Evolutionary conservation across 2,797 vertebrate genomes (phyloP).

Genomic region (Rhinophrynus dorsalis): DNA sequence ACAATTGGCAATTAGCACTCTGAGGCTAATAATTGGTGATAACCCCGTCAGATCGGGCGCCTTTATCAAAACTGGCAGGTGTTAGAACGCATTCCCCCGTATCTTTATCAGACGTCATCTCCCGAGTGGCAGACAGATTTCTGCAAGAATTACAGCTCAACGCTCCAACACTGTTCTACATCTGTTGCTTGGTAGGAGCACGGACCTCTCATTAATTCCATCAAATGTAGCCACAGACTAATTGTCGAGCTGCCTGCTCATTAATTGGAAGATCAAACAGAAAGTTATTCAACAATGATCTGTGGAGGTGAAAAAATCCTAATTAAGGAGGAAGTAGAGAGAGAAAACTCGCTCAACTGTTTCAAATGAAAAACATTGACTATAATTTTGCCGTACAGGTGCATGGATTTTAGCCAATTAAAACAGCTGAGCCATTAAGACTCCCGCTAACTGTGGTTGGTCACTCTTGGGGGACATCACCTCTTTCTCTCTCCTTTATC

Average conservation of each 20-base stretch:
- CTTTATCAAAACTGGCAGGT: conserved; percentile 35
- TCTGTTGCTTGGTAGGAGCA: conserved; percentile 40
- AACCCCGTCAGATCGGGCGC: conserved; percentile 25
- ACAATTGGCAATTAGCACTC: conserved; percentile 42
- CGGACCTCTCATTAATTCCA: conserved; percentile 49
- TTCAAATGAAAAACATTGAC: conserved; percentile 33
- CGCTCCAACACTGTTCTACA: conserved; percentile 13
- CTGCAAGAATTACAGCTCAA: conserved; percentile 16
- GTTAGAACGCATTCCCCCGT: conserved; percentile 33
- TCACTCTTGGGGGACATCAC: neutral
- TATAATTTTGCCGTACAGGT: conserved; percentile 26
- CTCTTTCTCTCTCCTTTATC: neutral
- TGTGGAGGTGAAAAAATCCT: conserved; percentile 49
- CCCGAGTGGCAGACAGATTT: conserved; percentile 30
- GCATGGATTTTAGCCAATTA: conserved; percentile 32
- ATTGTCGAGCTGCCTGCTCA: conserved; percentile 48
- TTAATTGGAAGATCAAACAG: conserved; percentile 50
- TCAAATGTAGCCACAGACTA: conserved; percentile 50
- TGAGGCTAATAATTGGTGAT: conserved; percentile 30
- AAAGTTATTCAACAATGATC: conserved; percentile 48
- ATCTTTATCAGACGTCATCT: conserved; percentile 36
- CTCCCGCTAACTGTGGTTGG: neutral
- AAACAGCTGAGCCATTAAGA: conserved; percentile 15
- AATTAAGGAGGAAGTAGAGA: conserved; percentile 47
- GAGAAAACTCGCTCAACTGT: conserved; percentile 41